Conservation (phyloP, 1,140 invertebrate genomes). For the Cotesia chilonis region DNA sequence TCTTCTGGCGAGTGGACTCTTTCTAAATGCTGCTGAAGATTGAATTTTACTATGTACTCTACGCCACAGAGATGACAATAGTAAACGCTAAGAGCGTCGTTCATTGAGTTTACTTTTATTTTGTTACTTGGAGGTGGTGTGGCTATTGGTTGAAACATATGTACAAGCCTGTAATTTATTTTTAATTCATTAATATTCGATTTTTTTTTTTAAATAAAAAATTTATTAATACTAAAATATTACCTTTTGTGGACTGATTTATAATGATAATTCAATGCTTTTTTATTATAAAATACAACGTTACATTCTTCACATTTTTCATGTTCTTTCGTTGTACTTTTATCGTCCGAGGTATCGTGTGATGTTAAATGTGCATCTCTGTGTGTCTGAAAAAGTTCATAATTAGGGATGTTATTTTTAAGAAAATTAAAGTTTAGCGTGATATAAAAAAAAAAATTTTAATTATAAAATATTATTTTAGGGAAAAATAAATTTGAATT, state of each 20-base stretch:
- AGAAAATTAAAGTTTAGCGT: no score
- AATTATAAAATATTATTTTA: no score
- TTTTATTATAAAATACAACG: conserved; percentile 69
- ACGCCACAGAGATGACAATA: conserved; percentile 76
- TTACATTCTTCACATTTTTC: conserved; percentile 68
- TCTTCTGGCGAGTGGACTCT: conserved; percentile 69
- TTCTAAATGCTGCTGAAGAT: conserved; percentile 72
- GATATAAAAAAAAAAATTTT: no score
- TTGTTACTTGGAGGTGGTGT: conserved; percentile 70
- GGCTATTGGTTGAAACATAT: conserved; percentile 65
- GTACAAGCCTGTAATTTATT: conserved; percentile 60
- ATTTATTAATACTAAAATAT: conserved; percentile 35
- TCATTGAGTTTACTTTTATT: conserved; percentile 68
- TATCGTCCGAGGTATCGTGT: conserved; percentile 56
- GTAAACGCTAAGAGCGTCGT: conserved; percentile 70
- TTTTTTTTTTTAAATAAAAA: no score
- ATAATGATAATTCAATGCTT: conserved; percentile 72
- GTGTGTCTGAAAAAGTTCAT: conserved; percentile 64
- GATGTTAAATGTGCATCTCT: conserved; percentile 70
- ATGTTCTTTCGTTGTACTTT: conserved; percentile 62
- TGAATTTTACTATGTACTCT: conserved; percentile 75
- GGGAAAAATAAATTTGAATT: no score
- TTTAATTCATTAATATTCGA: conserved; percentile 10
- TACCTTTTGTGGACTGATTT: conserved; percentile 71
- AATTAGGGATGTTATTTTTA: no score